Conservation (phyloP, 2,797 vertebrate species). For the Pangasius krempfi region DNA sequence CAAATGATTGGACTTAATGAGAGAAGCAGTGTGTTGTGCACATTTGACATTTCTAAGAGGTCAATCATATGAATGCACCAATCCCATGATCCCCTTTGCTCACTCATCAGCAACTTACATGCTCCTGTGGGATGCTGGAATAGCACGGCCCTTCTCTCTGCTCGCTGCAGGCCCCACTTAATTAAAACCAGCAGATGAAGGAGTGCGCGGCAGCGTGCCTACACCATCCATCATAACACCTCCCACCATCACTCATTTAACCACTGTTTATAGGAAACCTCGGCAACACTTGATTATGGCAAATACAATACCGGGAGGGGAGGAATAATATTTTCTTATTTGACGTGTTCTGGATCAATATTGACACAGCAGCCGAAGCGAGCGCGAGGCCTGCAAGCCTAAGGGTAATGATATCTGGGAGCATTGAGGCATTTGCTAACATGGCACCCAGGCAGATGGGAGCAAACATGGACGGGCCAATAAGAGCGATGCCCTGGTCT, state of each 20-base stretch:
- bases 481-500: conserved; percentile 70
- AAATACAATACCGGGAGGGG: conserved; percentile 36
- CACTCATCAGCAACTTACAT: conserved; percentile 71
- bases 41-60: conserved; percentile 61
- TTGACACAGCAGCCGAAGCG: conserved; percentile 35
- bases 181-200: conserved; percentile 64
- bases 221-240: conserved; percentile 48
- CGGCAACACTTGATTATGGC: conserved; percentile 41
- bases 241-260: conserved; percentile 51
- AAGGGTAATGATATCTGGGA: conserved; percentile 44
- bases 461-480: conserved; percentile 67
- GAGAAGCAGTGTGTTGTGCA: conserved; percentile 36
- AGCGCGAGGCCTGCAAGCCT: conserved; percentile 1
- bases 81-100: conserved; percentile 63
- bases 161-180: conserved; percentile 69
- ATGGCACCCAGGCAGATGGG: conserved; percentile 37
- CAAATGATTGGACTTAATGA: conserved; percentile 15
- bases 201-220: conserved; percentile 16
- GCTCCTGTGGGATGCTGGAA: conserved; percentile 62
- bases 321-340: conserved; percentile 49
- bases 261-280: conserved; percentile 48
- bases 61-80: conserved; percentile 47
- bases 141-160: conserved; percentile 49
- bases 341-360: conserved; percentile 44
- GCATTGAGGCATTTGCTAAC: conserved; percentile 41